Base-by-base conservation (phyloP, 2,888 invertebrate species). In the Agrilus cyanescens region DNA sequence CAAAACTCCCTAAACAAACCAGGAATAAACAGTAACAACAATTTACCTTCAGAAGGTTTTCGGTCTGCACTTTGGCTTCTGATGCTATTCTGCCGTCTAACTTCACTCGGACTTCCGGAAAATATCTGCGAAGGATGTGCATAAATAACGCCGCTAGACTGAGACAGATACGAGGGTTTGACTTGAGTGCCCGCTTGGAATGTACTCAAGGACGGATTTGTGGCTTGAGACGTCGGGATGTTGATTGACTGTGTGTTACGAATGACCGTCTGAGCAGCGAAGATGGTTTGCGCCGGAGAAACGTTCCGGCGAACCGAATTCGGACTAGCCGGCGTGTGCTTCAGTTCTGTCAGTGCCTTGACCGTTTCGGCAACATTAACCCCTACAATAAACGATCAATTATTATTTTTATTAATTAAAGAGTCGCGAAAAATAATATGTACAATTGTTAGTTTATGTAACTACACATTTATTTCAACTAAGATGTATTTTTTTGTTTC, bases 301-400 rank as follows among this genome's bases (percentile, higher is more conserved):
- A 63, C 60, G 54, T 62, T 60, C 31, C 81, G 74, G 6, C 85
- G 74, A 18, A 82, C 67, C 4, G 84, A 73, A 50, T 81, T 80
- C 4, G 90, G 89, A 51, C 88, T 89, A 3, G 88, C 87, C 1
- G 89, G 88, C 56, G 84, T 87, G 66, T 89, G 89, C 55, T 85
- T 82, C 48, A 88, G 66, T 58, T 88, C 86, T 0, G 87, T 88
- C 43, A 90, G 67, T 33, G 85, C 87, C 61, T 87, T 85, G 6
- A 89, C 85, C 0, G 88, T 87, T 63, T 89, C 88, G 0, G 89
- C 87, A 13, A 90, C 89, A 56, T 80, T 82, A 32, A 80, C 71
- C 38, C 71, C 69, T 54, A 50, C 7, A 33, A 33, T 5, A 33
- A 33, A 8, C 8, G 14, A 8, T 4, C 2, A 4, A 6, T 32